Conservation (phyloP, 2,797 vertebrate genomes). For the Lepidocolaptes lacrymiger region DNA sequence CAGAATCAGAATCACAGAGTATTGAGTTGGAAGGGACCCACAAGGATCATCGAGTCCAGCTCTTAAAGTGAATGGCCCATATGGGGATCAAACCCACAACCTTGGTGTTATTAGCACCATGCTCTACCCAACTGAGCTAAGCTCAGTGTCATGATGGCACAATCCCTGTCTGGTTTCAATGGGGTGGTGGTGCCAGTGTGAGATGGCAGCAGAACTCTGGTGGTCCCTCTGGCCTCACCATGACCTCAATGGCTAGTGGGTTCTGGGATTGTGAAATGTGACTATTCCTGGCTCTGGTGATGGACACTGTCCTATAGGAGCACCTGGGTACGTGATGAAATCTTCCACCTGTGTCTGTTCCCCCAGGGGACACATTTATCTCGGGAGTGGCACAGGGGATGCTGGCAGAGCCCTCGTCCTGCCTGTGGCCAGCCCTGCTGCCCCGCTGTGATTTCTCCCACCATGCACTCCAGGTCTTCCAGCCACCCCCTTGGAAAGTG, state of each 20-base stretch:
- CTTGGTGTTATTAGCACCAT: background rate
- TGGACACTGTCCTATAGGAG: background rate
- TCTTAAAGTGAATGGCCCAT: background rate
- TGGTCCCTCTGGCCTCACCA: background rate
- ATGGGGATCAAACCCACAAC: background rate
- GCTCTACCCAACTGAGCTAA: background rate
- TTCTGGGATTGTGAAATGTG: background rate
- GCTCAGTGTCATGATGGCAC: background rate
- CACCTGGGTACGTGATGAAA: fast-evolving
- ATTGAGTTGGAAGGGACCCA: background rate
- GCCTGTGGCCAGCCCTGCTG: fast-evolving
- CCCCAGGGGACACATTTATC: background rate
- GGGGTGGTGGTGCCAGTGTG: fast-evolving
- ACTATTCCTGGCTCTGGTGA: background rate
- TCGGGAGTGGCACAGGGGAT: background rate
- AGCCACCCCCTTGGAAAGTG: background rate
- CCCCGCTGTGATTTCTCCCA: background rate
- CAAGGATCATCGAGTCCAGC: background rate
- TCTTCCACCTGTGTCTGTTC: constrained; percentile 21
- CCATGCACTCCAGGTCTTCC: constrained; percentile 23
- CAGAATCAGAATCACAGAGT: background rate
- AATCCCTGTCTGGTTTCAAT: background rate
- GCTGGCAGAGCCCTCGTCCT: background rate
- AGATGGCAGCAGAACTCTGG: background rate
- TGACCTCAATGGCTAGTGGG: fast-evolving